Evolutionary conservation across 2,888 invertebrate species (phyloP).

Genomic region (Rhagium mordax): DNA sequence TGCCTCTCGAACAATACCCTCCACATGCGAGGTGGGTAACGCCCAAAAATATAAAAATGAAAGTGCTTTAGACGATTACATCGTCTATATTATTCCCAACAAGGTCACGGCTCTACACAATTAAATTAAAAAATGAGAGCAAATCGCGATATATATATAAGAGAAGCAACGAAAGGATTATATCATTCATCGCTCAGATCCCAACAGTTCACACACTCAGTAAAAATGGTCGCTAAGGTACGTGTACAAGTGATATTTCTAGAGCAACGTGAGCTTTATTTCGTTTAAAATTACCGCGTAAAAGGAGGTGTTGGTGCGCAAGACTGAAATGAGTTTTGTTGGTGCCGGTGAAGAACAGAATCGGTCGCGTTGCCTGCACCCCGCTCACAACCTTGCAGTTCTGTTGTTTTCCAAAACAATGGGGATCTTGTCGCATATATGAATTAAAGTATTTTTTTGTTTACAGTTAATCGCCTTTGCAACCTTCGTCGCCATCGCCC

Average conservation of each 20-base stretch:
- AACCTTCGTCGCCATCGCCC: constrained; percentile 55
- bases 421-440: too few relatives aligned
- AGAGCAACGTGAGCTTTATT: too few relatives aligned
- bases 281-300: too few relatives aligned
- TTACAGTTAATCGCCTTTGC: neutral
- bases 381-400: too few relatives aligned
- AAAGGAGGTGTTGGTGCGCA: too few relatives aligned
- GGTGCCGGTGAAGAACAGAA: too few relatives aligned
- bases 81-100: neutral
- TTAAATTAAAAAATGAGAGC: constrained; percentile 1
- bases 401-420: too few relatives aligned
- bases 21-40: neutral
- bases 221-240: neutral
- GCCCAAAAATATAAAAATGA: constrained; percentile 24
- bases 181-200: constrained; percentile 3
- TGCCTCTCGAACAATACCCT: constrained; percentile 20
- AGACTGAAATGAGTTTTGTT: too few relatives aligned
- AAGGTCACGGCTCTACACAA: neutral
- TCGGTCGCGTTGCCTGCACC: too few relatives aligned
- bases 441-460: too few relatives aligned
- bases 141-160: constrained; percentile 1
- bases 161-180: neutral
- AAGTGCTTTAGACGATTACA: constrained; percentile 12
- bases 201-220: neutral
- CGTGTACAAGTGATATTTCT: neutral